Percentiles rank a stretch among this genome's conserved stretches.
Evolutionary conservation across 1,140 invertebrate species (phyloP).

Genomic region (Campodea augens): DNA sequence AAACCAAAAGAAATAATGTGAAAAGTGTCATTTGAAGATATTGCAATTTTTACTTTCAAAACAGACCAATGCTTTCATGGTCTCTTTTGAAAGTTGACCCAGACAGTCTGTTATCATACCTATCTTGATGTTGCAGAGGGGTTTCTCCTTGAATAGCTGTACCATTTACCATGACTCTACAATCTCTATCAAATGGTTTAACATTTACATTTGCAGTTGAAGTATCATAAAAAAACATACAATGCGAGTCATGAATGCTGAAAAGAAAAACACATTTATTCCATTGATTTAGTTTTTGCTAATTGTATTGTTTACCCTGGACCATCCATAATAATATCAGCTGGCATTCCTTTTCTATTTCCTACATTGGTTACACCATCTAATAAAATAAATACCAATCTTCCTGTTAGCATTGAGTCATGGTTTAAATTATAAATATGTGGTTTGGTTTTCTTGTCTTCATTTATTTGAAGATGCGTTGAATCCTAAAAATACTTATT

Average conservation of each 20-base stretch:
- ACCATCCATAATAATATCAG: constrained; percentile 31
- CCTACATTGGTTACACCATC: constrained; percentile 28
- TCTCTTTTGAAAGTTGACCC: no score
- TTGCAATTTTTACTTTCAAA: no score
- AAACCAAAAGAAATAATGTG: no score
- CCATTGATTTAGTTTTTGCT: background rate
- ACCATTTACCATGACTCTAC: constrained; percentile 32
- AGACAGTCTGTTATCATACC: no score
- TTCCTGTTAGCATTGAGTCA: constrained; percentile 34
- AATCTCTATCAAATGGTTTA: constrained; percentile 25
- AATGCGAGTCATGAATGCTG: constrained; percentile 4
- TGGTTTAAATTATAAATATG: constrained; percentile 39
- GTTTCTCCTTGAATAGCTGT: constrained; percentile 19
- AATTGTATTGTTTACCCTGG: constrained; percentile 24
- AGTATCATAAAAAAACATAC: constrained; percentile 25
- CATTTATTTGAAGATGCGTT: constrained; percentile 21
- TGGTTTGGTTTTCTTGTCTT: constrained; percentile 29
- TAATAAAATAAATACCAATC: constrained; percentile 33
- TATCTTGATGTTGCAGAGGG: constrained; percentile 33
- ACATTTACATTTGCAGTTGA: constrained; percentile 32
- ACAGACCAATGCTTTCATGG: no score
- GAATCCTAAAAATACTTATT: constrained; percentile 11
- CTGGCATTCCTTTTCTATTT: constrained; percentile 23
- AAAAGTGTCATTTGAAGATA: no score
- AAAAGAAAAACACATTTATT: constrained; percentile 6